Conservation (phyloP, 2,797 vertebrate species). For the Microctenopoma stevenorrisi region DNA sequence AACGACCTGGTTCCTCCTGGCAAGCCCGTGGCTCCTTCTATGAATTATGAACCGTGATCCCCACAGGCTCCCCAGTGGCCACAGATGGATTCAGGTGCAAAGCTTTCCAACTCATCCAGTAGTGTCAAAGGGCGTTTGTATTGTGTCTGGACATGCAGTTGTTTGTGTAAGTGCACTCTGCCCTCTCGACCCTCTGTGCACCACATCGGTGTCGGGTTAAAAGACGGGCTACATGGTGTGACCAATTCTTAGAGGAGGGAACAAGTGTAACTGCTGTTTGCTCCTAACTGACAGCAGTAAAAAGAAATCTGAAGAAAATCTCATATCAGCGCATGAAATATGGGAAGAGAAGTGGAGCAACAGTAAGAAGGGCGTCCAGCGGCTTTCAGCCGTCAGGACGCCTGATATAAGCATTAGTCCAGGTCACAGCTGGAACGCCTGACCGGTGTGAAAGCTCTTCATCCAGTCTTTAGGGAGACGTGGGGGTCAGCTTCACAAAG, state of each 20-base stretch:
- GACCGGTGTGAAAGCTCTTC: conserved; percentile 9
- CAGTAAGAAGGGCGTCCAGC: conserved; percentile 7
- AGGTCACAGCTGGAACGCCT: conserved; percentile 31
- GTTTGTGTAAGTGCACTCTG: conserved; percentile 59
- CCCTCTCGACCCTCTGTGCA: conserved; percentile 42
- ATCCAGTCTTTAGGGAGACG: conserved; percentile 1
- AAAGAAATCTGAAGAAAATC: neutral
- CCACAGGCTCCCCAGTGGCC: conserved; percentile 65
- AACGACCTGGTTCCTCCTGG: conserved; percentile 64
- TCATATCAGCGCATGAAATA: neutral
- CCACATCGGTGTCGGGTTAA: conserved; percentile 45
- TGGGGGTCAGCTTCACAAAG: conserved; percentile 17
- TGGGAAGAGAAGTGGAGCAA: neutral
- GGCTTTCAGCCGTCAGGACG: conserved; percentile 12
- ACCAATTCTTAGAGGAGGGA: conserved; percentile 42
- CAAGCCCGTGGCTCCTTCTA: conserved; percentile 63
- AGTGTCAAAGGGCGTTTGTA: conserved; percentile 58
- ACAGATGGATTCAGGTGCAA: conserved; percentile 69
- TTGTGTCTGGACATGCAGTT: conserved; percentile 60
- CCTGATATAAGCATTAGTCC: conserved; percentile 20
- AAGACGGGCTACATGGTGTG: conserved; percentile 35
- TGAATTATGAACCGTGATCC: conserved; percentile 85
- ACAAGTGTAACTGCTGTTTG: conserved; percentile 48
- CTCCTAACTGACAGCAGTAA: neutral
- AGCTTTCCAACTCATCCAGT: conserved; percentile 57